Conservation (phyloP, 2,113 vertebrate genomes). For the Eurypyga helias region DNA sequence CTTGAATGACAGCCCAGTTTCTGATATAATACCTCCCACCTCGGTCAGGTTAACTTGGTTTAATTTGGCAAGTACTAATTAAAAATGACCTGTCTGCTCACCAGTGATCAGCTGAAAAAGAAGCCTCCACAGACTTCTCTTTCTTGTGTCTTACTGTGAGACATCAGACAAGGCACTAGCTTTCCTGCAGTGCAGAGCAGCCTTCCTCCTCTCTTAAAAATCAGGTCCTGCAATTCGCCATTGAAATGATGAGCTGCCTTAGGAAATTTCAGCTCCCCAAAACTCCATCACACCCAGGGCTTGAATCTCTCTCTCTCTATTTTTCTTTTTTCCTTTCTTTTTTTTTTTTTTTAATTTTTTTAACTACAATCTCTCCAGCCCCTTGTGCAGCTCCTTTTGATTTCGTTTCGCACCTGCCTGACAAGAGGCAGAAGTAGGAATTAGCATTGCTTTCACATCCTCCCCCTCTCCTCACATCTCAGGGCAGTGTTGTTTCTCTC, state of each 20-base stretch:
- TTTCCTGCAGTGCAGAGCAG: not conserved
- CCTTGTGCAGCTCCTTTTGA: not conserved
- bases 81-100: not conserved
- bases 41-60: not conserved
- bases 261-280: not conserved
- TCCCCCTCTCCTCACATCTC: not conserved
- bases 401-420: conserved; percentile 15
- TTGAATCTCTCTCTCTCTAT: not conserved
- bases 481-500: not conserved
- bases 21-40: not conserved
- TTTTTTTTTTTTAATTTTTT: not conserved
- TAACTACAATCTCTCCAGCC: not conserved
- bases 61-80: conserved; percentile 17
- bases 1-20: not conserved
- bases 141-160: not conserved
- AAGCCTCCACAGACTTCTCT: not conserved
- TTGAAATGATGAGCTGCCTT: not conserved
- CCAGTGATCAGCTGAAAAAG: not conserved
- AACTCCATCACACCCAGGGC: not conserved
- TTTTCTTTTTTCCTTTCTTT: too few species aligned
- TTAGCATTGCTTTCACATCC: conserved; percentile 34
- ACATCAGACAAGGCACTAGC: not conserved
- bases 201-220: not conserved
- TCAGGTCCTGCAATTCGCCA: not conserved
- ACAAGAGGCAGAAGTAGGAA: conserved; percentile 35